Evolutionary conservation across 2,888 invertebrate genomes (phyloP), one percentile per base, ranked within the genome.

Genomic region (Microdon myrmicae): DNA sequence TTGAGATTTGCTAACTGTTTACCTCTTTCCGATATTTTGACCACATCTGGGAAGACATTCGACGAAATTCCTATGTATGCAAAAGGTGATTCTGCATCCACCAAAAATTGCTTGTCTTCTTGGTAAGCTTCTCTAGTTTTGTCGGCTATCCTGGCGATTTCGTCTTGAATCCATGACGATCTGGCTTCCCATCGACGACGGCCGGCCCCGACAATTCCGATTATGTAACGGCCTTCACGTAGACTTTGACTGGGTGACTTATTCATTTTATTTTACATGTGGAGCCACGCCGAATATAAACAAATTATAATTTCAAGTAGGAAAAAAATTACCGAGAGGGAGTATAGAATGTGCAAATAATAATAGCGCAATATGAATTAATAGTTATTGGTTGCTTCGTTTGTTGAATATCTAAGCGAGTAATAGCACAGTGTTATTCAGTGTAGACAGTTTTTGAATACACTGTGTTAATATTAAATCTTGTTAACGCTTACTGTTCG

Each of bases 231-330:
- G 5, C 44, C 44, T 31, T 54, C 22, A 10, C 23, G 38, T 22
- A 54, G 23, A 6, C 45, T 37, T n/a, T 23, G 23, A 38, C 31
- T 54, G 13, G 53, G 53, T n/a, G n/a, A n/a, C n/a, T n/a, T n/a
- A n/a, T n/a, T n/a, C n/a, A n/a, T n/a, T n/a, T n/a, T n/a, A n/a
- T n/a, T n/a, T n/a, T n/a, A n/a, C n/a, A n/a, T n/a, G n/a, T n/a
- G n/a, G n/a, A n/a, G n/a, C n/a, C n/a, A n/a, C n/a, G n/a, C n/a
- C n/a, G n/a, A n/a, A n/a, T n/a, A n/a, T n/a, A n/a, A n/a, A n/a
- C n/a, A n/a, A n/a, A n/a, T n/a, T n/a, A n/a, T n/a, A n/a, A n/a
- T n/a, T n/a, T n/a, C n/a, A n/a, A n/a, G n/a, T n/a, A n/a, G n/a
- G n/a, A n/a, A n/a, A n/a, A n/a, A n/a, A n/a, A n/a, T n/a, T n/a